Evolutionary conservation across 2,888 invertebrate genomes (phyloP).

Genomic region (Mechanitis mazaeus): DNA sequence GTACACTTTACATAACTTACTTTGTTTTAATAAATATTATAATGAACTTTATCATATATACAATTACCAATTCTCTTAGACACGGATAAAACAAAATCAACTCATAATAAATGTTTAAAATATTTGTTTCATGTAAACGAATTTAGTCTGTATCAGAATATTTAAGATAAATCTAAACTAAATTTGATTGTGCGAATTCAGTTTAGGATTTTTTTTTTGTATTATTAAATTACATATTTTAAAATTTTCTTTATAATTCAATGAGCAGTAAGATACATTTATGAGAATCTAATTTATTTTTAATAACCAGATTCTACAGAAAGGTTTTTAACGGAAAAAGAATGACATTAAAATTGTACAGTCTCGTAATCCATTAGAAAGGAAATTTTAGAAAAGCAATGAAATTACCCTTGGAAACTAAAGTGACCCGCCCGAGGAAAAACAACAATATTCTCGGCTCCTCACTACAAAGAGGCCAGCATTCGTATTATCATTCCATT

Average conservation of each 20-base stretch:
- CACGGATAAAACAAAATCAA: no score
- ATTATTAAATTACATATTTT: background rate
- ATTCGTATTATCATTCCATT: constrained; percentile 77
- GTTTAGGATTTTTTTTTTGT: no score
- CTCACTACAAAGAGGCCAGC: constrained; percentile 72
- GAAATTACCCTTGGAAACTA: constrained; percentile 69
- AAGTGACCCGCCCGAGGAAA: constrained; percentile 69
- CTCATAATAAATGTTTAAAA: no score
- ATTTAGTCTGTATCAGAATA: no score
- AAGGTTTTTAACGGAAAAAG: constrained; percentile 36
- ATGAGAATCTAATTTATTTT: constrained; percentile 11
- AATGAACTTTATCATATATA: no score
- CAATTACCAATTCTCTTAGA: no score
- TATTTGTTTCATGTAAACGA: no score
- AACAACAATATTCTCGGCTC: constrained; percentile 67
- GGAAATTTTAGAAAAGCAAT: constrained; percentile 61
- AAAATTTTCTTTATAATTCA: background rate
- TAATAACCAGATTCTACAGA: constrained; percentile 14
- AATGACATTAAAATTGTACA: constrained; percentile 53
- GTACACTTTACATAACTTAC: no score
- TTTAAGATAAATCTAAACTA: no score
- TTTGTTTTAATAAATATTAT: no score
- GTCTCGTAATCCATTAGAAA: constrained; percentile 56
- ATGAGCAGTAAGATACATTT: background rate
- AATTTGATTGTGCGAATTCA: no score